Evolutionary conservation across 2,888 invertebrate genomes (phyloP).

Genomic region (Dione vanillae): DNA sequence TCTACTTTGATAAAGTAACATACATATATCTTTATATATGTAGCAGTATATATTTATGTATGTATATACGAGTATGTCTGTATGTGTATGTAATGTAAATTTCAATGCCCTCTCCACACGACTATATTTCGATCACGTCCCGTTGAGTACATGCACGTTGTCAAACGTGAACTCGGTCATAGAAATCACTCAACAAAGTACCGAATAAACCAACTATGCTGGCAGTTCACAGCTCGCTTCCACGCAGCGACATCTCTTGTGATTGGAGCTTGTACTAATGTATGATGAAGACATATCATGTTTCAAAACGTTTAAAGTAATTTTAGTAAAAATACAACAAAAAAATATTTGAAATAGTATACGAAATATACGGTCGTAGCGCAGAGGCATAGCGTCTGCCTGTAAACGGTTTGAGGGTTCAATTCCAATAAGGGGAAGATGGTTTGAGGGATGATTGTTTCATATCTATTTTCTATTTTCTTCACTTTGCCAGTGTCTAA

Average conservation of each 20-base stretch:
- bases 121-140: constrained; percentile 11
- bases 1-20: too few species aligned
- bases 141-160: neutral
- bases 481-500: too few species aligned
- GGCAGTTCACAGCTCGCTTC: neutral
- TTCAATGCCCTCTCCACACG: neutral
- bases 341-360: too few species aligned
- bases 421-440: too few species aligned
- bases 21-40: neutral
- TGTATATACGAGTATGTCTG: neutral
- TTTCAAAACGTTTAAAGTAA: too few species aligned
- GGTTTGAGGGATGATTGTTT: too few species aligned
- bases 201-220: constrained; percentile 6
- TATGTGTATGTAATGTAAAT: neutral
- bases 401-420: too few species aligned
- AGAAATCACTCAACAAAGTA: constrained; percentile 18
- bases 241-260: neutral
- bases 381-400: too few species aligned
- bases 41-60: neutral
- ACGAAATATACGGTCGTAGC: too few species aligned
- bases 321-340: too few species aligned
- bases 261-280: neutral
- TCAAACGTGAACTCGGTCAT: neutral
- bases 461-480: too few species aligned
- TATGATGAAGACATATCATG: too few species aligned